Evolutionary conservation across 2,113 vertebrate species (phyloP).

Genomic region (Dasyornis broadbenti): DNA sequence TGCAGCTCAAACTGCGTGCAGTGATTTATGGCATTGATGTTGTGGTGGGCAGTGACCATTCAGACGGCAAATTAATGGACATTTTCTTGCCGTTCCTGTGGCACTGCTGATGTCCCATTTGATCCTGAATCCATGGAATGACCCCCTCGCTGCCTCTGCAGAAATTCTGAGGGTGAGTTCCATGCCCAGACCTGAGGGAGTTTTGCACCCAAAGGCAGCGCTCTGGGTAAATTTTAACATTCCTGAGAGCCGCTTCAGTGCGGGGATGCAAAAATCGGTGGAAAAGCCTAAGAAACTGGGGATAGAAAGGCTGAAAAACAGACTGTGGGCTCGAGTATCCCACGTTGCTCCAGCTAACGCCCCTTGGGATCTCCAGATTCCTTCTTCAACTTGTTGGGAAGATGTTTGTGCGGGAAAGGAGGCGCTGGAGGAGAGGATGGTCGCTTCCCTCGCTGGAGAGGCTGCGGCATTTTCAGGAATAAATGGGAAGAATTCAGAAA

Average conservation of each 20-base stretch:
- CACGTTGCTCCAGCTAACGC: neutral
- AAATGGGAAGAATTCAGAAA: neutral
- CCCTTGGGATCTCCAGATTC: neutral
- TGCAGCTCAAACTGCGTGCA: neutral
- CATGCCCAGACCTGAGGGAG: neutral
- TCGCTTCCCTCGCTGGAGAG: neutral
- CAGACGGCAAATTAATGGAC: constrained; percentile 29
- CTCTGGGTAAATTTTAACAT: neutral
- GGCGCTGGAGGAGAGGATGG: neutral
- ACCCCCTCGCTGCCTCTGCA: neutral
- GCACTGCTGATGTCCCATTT: neutral
- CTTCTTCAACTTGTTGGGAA: neutral
- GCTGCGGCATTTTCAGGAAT: neutral
- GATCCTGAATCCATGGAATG: neutral
- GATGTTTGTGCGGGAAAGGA: neutral
- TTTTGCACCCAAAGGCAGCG: neutral
- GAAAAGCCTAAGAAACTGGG: neutral
- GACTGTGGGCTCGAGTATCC: neutral
- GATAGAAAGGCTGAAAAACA: neutral
- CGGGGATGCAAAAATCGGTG: neutral
- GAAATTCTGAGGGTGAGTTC: neutral
- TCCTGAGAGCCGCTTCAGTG: neutral
- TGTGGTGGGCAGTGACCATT: constrained; percentile 25
- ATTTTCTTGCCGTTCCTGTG: constrained; percentile 29
- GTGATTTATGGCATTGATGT: constrained; percentile 35